A percentile compares a stretch with the other conserved stretches of the same genome.
Evolutionary conservation across 2,888 invertebrate genomes (phyloP).

Genomic region (Pasiphila rectangulata): DNA sequence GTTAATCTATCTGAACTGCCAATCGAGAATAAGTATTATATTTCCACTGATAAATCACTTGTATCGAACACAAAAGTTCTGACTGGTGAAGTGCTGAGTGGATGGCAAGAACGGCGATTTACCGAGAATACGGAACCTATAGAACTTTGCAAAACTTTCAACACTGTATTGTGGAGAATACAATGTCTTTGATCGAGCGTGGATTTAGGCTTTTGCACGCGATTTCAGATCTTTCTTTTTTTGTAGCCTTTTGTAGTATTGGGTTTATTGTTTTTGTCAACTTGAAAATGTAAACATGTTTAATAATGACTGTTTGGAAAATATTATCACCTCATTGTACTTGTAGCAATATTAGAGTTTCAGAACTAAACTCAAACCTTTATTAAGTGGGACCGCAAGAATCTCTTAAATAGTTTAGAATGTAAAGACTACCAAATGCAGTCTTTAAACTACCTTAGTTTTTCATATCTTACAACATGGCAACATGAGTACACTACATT

Average conservation of each 20-base stretch:
- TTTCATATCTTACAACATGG: no score
- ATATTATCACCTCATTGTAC: no score
- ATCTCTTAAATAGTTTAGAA: no score
- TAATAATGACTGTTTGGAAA: no score
- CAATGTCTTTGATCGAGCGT: constrained; percentile 23
- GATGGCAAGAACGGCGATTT: constrained; percentile 10
- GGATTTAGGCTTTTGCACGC: constrained; percentile 7
- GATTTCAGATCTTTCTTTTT: background rate
- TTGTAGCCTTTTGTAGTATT: background rate
- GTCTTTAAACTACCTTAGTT: no score
- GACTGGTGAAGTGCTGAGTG: background rate
- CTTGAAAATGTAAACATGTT: background rate
- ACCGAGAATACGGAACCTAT: constrained; percentile 17
- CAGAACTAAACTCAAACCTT: no score
- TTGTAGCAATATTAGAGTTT: no score
- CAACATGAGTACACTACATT: no score
- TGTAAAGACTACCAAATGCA: no score
- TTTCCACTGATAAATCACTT: background rate
- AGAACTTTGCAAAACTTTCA: constrained; percentile 21
- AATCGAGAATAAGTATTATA: background rate
- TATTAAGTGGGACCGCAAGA: no score
- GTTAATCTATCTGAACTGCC: no score
- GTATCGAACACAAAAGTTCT: constrained; percentile 6
- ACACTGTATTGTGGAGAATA: constrained; percentile 17
- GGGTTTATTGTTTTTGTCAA: background rate